These are phyloP conservation scores for Melanotaenia trifasciata DNA, from an alignment of 2,797 vertebrate species.

Conservation along the genomic window DNA sequence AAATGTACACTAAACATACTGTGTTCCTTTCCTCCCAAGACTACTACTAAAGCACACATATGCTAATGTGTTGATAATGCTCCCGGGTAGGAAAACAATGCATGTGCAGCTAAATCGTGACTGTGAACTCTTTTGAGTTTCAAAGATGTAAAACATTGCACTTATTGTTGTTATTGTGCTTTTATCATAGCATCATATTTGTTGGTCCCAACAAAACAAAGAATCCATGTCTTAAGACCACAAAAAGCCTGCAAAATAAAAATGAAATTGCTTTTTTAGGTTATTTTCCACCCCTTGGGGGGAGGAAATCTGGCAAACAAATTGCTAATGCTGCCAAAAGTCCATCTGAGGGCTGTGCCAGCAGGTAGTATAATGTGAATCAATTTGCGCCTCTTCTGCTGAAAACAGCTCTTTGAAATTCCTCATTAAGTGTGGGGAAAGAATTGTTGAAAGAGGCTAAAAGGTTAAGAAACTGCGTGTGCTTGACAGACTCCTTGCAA, in stretches of 20 bases:
- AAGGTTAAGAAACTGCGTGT: neutral
- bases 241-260: neutral
- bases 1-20: neutral
- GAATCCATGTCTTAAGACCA: neutral
- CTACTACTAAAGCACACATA: neutral
- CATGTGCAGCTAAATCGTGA: neutral
- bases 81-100: neutral
- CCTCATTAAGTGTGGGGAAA: neutral
- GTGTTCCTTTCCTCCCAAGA: neutral
- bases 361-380: neutral
- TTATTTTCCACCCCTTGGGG: neutral
- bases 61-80: neutral
- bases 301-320: neutral
- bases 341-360: neutral
- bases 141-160: neutral
- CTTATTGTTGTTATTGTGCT: neutral
- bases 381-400: neutral
- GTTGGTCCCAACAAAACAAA: neutral
- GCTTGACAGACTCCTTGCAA: neutral
- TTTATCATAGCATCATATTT: neutral
- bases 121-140: neutral
- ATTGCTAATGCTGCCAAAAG: neutral
- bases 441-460: neutral
- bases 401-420: neutral
- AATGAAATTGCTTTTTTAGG: neutral